Evolutionary conservation across 1,140 invertebrate genomes (phyloP).

Genomic region (Drosophila novamexicana): DNA sequence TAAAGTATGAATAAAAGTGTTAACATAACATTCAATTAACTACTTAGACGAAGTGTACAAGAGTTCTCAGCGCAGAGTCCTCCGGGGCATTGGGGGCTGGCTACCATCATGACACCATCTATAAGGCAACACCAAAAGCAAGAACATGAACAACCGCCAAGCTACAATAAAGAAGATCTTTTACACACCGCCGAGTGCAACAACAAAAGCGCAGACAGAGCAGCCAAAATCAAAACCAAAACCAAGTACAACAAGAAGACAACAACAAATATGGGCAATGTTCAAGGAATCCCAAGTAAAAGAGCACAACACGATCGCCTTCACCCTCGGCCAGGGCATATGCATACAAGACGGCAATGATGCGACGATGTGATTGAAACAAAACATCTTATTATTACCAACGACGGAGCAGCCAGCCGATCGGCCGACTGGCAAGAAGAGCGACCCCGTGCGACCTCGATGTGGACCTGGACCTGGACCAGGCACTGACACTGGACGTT

Average conservation of each 20-base stretch:
- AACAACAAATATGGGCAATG: neutral
- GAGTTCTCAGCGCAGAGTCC: neutral
- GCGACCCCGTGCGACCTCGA: slow-evolving; percentile 77
- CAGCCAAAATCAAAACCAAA: neutral
- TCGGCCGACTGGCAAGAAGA: slow-evolving; percentile 56
- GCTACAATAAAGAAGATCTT: slow-evolving; percentile 45
- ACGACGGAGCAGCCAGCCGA: slow-evolving; percentile 22
- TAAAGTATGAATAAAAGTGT: neutral
- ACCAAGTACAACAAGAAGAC: slow-evolving; percentile 11
- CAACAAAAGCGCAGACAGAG: slow-evolving; percentile 22
- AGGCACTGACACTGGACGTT: slow-evolving; percentile 6
- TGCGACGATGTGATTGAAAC: slow-evolving; percentile 81
- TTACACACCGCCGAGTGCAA: slow-evolving; percentile 32
- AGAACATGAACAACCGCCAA: slow-evolving; percentile 26
- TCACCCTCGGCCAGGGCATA: slow-evolving; percentile 41
- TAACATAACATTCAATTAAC: slow-evolving; percentile 35
- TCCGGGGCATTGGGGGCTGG: slow-evolving; percentile 15
- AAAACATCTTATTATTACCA: slow-evolving; percentile 82
- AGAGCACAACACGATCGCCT: slow-evolving; percentile 32
- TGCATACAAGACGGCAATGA: slow-evolving; percentile 58
- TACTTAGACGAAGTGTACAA: slow-evolving; percentile 1
- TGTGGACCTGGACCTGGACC: slow-evolving; percentile 44
- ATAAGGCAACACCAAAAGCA: slow-evolving; percentile 16
- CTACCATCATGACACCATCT: slow-evolving; percentile 72
- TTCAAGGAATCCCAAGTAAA: slow-evolving; percentile 25